Evolutionary conservation across 2,797 vertebrate genomes (phyloP).

Genomic region (Lacerta agilis): DNA sequence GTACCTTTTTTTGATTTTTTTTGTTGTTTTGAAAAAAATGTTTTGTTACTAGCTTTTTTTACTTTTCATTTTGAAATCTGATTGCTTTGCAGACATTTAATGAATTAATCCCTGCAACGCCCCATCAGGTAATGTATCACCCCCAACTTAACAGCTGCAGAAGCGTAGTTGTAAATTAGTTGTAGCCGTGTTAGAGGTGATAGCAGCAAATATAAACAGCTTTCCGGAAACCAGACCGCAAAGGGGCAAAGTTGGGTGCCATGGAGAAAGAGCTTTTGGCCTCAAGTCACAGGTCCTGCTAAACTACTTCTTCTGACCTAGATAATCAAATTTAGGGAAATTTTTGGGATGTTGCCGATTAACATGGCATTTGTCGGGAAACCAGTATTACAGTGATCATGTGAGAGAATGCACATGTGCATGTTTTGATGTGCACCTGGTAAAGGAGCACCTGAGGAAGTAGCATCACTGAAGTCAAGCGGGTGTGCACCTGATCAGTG

Average conservation of each 20-base stretch:
- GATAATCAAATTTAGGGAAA: background rate
- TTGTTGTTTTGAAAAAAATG: background rate
- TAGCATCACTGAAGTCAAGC: constrained; percentile 46
- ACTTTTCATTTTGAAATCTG: constrained; percentile 65
- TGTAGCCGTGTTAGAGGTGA: background rate
- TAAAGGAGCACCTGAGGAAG: background rate
- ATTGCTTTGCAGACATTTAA: constrained; percentile 66
- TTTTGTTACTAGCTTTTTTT: constrained; percentile 27
- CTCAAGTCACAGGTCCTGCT: constrained; percentile 41
- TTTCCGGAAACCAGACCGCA: constrained; percentile 50
- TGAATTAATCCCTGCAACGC: constrained; percentile 56
- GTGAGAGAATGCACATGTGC: constrained; percentile 3
- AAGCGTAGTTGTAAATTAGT: constrained; percentile 24
- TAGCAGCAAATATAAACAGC: background rate
- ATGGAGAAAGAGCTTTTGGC: constrained; percentile 42
- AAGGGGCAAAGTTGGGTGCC: constrained; percentile 43
- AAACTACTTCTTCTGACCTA: constrained; percentile 50
- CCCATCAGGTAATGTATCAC: constrained; percentile 49
- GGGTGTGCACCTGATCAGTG: background rate
- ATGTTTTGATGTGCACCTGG: background rate
- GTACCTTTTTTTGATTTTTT: constrained; percentile 41
- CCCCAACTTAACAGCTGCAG: constrained; percentile 24
- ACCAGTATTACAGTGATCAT: constrained; percentile 60
- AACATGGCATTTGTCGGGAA: constrained; percentile 57
- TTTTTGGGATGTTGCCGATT: constrained; percentile 50